These are phyloP conservation scores for Arctocebus calabarensis DNA, from an alignment of 2,797 vertebrate species.

Conservation along the genomic window DNA sequence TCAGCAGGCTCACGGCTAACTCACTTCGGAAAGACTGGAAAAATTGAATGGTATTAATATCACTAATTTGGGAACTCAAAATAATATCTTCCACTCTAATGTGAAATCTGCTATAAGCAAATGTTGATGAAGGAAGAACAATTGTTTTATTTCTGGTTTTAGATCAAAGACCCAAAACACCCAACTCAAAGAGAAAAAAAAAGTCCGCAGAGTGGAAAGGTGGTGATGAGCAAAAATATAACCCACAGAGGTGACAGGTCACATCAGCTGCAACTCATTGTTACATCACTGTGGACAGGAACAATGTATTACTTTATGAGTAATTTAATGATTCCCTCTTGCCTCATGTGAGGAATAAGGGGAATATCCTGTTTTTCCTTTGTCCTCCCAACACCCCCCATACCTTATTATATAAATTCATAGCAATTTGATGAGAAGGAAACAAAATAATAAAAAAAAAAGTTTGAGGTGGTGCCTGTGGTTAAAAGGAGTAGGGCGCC, in stretches of 20 bases:
- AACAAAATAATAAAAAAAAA: not conserved
- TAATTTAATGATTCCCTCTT: not conserved
- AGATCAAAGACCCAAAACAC: not conserved
- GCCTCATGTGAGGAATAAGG: not conserved
- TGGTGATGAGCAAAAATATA: not conserved
- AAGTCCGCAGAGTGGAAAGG: rapidly evolving
- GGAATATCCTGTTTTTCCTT: not conserved
- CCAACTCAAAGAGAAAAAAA: not conserved
- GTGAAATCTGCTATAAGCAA: not conserved
- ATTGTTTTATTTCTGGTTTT: slow-evolving; percentile 43
- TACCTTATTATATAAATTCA: not conserved
- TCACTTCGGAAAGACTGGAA: slow-evolving; percentile 9
- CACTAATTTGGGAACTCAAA: not conserved
- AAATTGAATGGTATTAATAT: not conserved
- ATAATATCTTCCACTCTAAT: slow-evolving; percentile 32
- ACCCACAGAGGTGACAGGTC: not conserved
- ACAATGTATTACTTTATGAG: not conserved
- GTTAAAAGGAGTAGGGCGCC: too few species aligned
- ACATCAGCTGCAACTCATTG: not conserved
- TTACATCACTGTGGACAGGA: not conserved
- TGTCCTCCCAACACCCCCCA: not conserved
- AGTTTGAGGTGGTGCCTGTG: too few species aligned
- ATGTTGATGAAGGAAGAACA: not conserved
- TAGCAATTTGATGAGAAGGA: not conserved
- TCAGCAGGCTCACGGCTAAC: not conserved